Evolutionary conservation across 2,113 vertebrate species (phyloP).

Genomic region (Crypturellus undulatus): DNA sequence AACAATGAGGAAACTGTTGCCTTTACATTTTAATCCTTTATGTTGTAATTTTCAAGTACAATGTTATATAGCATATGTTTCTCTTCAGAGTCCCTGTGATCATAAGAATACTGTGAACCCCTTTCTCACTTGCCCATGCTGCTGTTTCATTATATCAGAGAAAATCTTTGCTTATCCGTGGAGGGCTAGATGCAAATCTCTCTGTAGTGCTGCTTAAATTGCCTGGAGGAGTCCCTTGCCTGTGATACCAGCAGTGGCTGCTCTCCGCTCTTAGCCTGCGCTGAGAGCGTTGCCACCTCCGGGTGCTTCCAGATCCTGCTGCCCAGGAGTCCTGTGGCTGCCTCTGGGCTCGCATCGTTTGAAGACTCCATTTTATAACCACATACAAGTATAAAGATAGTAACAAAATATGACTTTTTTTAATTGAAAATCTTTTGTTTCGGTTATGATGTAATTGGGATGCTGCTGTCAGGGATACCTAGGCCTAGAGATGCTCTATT

Average conservation of each 20-base stretch:
- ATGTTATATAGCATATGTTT: not conserved
- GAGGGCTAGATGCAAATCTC: conserved; percentile 32
- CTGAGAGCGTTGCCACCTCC: not conserved
- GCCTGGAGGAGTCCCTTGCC: conserved; percentile 44
- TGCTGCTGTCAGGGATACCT: not conserved
- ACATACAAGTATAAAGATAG: not conserved
- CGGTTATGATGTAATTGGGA: not conserved
- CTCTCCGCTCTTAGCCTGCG: not conserved
- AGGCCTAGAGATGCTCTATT: conserved; percentile 15
- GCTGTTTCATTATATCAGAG: not conserved
- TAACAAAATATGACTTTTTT: not conserved
- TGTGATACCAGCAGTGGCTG: not conserved
- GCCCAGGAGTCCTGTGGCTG: not conserved
- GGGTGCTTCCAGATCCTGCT: not conserved
- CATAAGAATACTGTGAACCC: not conserved
- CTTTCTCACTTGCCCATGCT: not conserved
- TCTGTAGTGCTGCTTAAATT: conserved; percentile 3
- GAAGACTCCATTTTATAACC: conserved; percentile 15
- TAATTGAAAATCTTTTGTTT: not conserved
- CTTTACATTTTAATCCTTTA: not conserved
- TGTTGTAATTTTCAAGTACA: not conserved
- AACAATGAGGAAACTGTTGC: not conserved
- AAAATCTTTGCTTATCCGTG: not conserved
- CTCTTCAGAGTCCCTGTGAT: not conserved
- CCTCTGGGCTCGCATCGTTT: not conserved